Base-by-base conservation (phyloP, 2,797 vertebrate species). In the Gorsachius magnificus region DNA sequence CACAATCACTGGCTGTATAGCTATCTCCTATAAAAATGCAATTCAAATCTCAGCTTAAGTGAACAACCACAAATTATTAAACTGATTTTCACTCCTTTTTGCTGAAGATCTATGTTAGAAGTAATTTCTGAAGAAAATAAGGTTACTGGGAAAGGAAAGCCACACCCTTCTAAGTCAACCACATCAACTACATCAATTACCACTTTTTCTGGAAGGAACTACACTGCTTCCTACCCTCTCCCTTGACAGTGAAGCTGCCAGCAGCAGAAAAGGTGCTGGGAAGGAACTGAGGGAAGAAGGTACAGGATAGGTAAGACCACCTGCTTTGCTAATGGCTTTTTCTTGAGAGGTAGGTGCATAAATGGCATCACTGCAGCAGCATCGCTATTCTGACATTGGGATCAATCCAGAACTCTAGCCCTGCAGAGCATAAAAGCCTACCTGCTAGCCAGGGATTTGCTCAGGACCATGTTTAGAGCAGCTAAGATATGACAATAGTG, bases 81-180 rank as follows among this genome's bases (percentile, higher is more conserved):
- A 66, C 13, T 1, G 0, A 38, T 51, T 68, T 76, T 57, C n/a
- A 41, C 31, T 54, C 71, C 35, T 95, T 90, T 96, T 56, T 54
- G 9, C 14, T 94, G 63, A 92, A 89, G 41, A 95, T 88, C 76
- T 91, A 92, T 46, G 66, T 89, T 95, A 75, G 72, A 96, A 90
- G 50, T 68, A 36, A 87, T 70, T 96, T 93, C 89, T 90, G 66
- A 74, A 60, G 20, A 79, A 70, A 74, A 35, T 10, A 28, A 64
- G 18, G 14, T 15, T 33, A 61, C 10, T 36, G 16, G 35, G 19
- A 81, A 84, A 69, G 36, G 36, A 85, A 77, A 77, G 5, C 9
- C 64, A 66, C 13, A 33, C 6, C 12, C 10, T 64, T 54, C 50
- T 45, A 29, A 14, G 38, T 16, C 31, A 82, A 31, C 6, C 5